These are phyloP conservation scores for Sciaenops ocellatus DNA, from an alignment of 2,797 vertebrate genomes.

Conservation along the genomic window DNA sequence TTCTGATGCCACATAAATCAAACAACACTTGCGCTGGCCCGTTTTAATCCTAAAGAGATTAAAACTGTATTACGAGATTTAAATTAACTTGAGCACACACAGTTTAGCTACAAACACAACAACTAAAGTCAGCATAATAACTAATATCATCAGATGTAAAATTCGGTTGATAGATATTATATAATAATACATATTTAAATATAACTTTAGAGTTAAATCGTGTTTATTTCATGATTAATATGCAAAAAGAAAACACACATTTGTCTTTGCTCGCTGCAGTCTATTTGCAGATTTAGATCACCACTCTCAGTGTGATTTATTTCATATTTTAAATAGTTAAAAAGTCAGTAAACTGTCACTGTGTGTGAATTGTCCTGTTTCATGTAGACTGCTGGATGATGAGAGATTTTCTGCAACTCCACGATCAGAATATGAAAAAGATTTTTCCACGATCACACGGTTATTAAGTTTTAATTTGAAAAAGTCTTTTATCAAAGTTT, in stretches of 20 bases:
- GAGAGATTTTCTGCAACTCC: background rate
- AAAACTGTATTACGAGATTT: background rate
- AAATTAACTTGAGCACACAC: background rate
- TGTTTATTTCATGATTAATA: background rate
- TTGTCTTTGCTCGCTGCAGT: background rate
- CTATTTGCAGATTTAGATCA: background rate
- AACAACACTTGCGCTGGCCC: background rate
- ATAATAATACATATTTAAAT: background rate
- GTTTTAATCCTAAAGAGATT: background rate
- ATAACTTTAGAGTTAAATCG: background rate
- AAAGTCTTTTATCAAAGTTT: background rate
- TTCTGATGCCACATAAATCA: background rate
- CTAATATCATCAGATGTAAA: background rate
- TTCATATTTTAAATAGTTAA: background rate
- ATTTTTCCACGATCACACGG: background rate
- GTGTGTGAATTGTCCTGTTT: background rate
- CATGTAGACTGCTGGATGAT: background rate
- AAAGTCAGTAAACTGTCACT: background rate
- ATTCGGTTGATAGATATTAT: background rate
- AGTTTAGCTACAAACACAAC: background rate
- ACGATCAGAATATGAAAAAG: background rate
- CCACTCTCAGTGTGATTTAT: background rate
- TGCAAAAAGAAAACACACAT: background rate
- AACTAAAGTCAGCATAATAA: background rate
- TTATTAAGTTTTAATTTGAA: background rate